Evolutionary conservation across 1,140 invertebrate species (phyloP).

Genomic region (Lepidostoma basale): DNA sequence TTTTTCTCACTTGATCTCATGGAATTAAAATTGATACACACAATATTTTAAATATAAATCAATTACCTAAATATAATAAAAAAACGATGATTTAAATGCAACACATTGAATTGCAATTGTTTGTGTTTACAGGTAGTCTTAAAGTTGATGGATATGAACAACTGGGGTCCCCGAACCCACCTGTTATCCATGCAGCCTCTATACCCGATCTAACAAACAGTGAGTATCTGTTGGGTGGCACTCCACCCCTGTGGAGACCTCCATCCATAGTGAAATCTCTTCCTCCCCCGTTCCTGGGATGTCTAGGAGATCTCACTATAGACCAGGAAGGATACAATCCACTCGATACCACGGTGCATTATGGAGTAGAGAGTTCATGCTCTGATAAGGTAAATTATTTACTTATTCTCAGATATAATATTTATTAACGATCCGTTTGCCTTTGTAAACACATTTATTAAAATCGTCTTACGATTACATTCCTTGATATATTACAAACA

Average conservation of each 20-base stretch:
- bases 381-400: slow-evolving; percentile 70
- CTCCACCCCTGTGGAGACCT: slow-evolving; percentile 65
- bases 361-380: slow-evolving; percentile 80
- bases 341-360: slow-evolving; percentile 67
- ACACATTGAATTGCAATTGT: no score
- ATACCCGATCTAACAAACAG: slow-evolving; percentile 70
- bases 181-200: slow-evolving; percentile 58
- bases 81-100: no score
- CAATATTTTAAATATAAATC: no score
- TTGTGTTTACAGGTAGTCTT: slow-evolving; percentile 61
- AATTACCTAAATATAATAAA: no score
- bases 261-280: slow-evolving; percentile 33
- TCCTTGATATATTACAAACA: background rate
- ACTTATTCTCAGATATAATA: slow-evolving; percentile 3
- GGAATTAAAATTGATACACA: no score
- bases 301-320: slow-evolving; percentile 79
- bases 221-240: slow-evolving; percentile 79
- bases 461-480: background rate
- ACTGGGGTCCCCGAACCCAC: slow-evolving; percentile 68
- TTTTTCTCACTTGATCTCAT: no score
- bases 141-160: slow-evolving; percentile 75
- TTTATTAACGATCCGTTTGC: background rate
- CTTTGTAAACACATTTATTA: background rate
- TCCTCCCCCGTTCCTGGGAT: slow-evolving; percentile 72
- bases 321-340: slow-evolving; percentile 66